Conservation (phyloP, 2,888 invertebrate species). For the Monoplex corrugatus region DNA sequence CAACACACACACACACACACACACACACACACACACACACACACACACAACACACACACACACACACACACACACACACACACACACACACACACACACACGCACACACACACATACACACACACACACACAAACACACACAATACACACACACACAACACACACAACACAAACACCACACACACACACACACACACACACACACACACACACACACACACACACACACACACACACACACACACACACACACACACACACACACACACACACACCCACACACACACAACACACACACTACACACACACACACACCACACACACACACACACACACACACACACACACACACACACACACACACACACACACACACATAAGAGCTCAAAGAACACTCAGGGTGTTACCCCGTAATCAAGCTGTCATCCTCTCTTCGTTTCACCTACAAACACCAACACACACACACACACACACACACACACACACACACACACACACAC, state of each 20-base stretch:
- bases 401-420: too few relatives aligned
- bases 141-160: too few relatives aligned
- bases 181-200: constrained; percentile 26
- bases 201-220: not conserved
- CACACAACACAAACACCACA: not conserved
- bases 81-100: not conserved
- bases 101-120: not conserved
- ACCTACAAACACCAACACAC: too few relatives aligned
- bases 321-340: too few relatives aligned
- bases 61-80: not conserved
- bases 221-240: not conserved
- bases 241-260: not conserved
- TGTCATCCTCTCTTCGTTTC: too few relatives aligned
- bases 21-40: not conserved
- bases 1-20: too few relatives aligned
- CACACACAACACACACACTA: not conserved
- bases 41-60: not conserved
- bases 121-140: not conserved
- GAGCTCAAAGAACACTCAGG: too few relatives aligned
- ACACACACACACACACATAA: too few relatives aligned
- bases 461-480: too few relatives aligned
- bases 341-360: too few relatives aligned
- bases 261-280: not conserved
- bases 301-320: too few relatives aligned
- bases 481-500: too few relatives aligned